Base-by-base conservation (phyloP, 1,140 invertebrate genomes). In the Lepidurus arcticus region DNA sequence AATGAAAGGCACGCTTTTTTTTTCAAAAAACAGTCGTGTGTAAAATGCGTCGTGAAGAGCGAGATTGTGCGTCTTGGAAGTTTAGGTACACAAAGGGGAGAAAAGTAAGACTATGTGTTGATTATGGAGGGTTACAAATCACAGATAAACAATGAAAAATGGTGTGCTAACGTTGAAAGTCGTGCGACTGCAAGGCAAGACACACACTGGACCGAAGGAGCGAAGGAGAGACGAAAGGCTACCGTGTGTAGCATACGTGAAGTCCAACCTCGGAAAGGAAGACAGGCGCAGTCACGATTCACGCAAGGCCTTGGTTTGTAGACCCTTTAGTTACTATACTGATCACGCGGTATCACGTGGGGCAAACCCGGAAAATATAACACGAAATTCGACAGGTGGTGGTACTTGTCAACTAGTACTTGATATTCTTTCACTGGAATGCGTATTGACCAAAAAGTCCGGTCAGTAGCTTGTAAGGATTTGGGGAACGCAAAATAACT, bases 251-350 rank as follows among this genome's bases (percentile, higher is more conserved):
- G 53, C 53, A 65, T 65, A 65, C 53, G 53, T 65, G 53, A 65
- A n/a, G 16, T 65, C 53, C 16, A 65, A 65, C 16, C 53, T 65
- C 53, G 53, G n/a, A 65, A 21, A 65, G 16, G 53, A 65, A 65
- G 53, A 65, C 53, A 65, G 53, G 53, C 53, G 53, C 53, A 65
- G 53, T 65, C 53, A 65, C 53, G 53, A 65, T 65, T 21, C 16
- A 65, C 53, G 53, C 53, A 65, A 65, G 53, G n/a, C 53, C 53
- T 65, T 65, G 53, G 53, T 65, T 21, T 21, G 53, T 13, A 13
- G 21, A 65, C 16, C 7, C 47, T 8, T 65, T 65, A 65, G 53
- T 65, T 65, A 65, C 53, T 65, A 21, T 65, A 21, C 16, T 21
- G 21, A 65, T 65, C 53, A 65, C 53, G 53, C 16, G 53, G 13